These are phyloP conservation scores for Drosophila picticornis DNA, from an alignment of 2,888 invertebrate species.

Conservation along the genomic window DNA sequence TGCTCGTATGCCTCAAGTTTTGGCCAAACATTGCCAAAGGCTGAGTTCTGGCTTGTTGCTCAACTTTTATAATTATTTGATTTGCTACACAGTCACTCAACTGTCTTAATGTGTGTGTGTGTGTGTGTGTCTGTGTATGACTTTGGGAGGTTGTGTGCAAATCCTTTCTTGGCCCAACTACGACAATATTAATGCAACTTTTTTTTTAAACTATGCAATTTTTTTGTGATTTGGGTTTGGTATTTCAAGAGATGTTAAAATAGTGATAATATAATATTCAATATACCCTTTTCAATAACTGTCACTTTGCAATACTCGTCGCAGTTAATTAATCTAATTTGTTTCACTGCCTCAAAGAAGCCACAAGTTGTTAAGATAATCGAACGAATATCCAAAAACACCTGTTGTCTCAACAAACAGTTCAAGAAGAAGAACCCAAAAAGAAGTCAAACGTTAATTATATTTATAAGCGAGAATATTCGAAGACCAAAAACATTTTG, in stretches of 20 bases:
- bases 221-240: constrained; percentile 7
- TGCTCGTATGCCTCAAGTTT: constrained; percentile 61
- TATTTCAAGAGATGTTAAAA: background rate
- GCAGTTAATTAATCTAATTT: background rate
- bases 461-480: background rate
- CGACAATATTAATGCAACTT: constrained; percentile 44
- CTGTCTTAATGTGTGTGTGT: constrained; percentile 22
- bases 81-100: constrained; percentile 65
- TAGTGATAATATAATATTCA: background rate
- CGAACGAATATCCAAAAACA: constrained; percentile 23
- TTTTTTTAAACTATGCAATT: constrained; percentile 19
- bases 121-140: background rate
- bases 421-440: background rate
- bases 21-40: constrained; percentile 60
- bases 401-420: constrained; percentile 49
- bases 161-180: constrained; percentile 16
- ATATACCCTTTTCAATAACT: constrained; percentile 2
- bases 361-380: constrained; percentile 1
- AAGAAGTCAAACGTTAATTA: background rate
- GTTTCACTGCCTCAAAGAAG: background rate
- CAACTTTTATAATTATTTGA: constrained; percentile 83
- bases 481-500: background rate
- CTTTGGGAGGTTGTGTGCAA: constrained; percentile 6
- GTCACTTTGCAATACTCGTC: constrained; percentile 9
- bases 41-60: constrained; percentile 43